Conservation (phyloP, 2,797 vertebrate genomes). For the Cyclura pinguis region DNA sequence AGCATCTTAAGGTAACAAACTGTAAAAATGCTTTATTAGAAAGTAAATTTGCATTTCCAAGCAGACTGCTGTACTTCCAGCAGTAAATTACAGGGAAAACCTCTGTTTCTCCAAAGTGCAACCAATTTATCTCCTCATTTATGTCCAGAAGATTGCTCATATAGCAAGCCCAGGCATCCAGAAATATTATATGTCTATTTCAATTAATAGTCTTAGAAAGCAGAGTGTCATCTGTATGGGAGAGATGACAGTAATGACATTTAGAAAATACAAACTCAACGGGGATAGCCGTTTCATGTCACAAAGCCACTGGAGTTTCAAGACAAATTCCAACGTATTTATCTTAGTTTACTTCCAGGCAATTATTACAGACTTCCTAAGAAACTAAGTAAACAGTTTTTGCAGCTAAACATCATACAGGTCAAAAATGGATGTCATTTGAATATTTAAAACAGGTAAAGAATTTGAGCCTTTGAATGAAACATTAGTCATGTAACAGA, state of each 20-base stretch:
- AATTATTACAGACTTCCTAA: too few species aligned
- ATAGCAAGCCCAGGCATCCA: neutral
- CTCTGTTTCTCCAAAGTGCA: neutral
- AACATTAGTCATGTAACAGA: slow-evolving; percentile 72
- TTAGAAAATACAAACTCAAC: slow-evolving; percentile 21
- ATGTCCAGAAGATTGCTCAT: rapidly evolving
- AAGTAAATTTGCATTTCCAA: neutral
- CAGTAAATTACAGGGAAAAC: neutral
- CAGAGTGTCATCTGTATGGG: neutral
- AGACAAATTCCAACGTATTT: rapidly evolving
- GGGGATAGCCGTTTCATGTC: neutral
- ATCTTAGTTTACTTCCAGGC: neutral
- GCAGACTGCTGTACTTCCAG: neutral
- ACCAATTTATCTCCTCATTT: neutral
- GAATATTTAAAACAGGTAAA: slow-evolving; percentile 68
- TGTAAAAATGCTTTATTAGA: neutral
- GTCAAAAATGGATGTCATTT: slow-evolving; percentile 50
- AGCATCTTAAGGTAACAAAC: neutral
- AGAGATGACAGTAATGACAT: slow-evolving; percentile 59
- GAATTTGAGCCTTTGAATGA: slow-evolving; percentile 73
- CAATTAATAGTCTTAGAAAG: neutral
- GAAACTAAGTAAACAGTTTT: neutral
- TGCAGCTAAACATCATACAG: slow-evolving; percentile 11
- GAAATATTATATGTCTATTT: neutral
- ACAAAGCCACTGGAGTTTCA: neutral